Base-by-base conservation (phyloP, 53 echinoderm and acorn worm species). In the Zoroaster sp. region DNA sequence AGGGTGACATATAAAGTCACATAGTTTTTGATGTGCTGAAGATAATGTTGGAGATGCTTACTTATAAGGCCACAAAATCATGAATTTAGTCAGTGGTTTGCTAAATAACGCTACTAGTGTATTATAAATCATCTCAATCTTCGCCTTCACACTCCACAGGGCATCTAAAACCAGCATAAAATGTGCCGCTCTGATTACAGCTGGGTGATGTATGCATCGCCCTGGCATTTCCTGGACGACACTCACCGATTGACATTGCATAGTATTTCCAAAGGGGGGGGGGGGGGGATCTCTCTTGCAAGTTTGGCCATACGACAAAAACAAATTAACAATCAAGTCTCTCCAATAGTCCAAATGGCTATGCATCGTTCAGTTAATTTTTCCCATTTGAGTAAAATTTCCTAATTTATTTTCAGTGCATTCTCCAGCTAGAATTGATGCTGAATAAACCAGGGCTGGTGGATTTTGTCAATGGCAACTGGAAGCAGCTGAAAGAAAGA, bases 181-280 rank as follows among this genome's bases (percentile, higher is more conserved):
- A 76, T 76, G 76, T 76, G 76, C 76, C 51, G 35, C 76, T 76
- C 34, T 76, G 76, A 76, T 76, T 76, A 76, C 76, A 76, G 76
- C 51, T 31, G 11, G 51, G 37, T 72, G 35, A 36, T 76, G 76
- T 49, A 51, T 76, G 47, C 51, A n/a, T 76, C 23, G 46, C 76
- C 33, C 76, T 51, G 35, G 35, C 76, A 76, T 76, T 76, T 46
- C 51, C 51, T 28, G 39, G 38, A 76, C 9, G 76, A 49, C 52
- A 76, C 49, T 76, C 76, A 76, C 52, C 76, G 35, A 76, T 72
- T 72, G 72, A 72, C 8, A 72, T 72, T 72, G 72, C 36, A 72
- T 36, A 72, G 72, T 72, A 72, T 72, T 72, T 72, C 72, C 72
- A 72, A 72, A 33, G 70, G 70, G n/a, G 70, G 49, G 9, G 49